Base-by-base conservation (phyloP, 2,888 invertebrate genomes). In the Tachina grossa region DNA sequence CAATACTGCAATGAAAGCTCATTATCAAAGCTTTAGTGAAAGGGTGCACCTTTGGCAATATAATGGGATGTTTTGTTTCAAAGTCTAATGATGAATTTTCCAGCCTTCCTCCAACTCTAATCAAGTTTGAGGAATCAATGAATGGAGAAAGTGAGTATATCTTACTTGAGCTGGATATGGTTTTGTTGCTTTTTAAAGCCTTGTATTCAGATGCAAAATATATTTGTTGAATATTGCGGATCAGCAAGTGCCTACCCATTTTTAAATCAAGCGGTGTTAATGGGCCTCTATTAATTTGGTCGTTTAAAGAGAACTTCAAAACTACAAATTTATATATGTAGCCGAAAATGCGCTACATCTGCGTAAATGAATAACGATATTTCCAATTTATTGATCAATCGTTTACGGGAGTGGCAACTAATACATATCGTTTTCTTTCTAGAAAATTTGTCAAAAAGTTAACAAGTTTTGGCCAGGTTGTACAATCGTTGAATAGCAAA, bases 1-100 rank as follows among this genome's bases (percentile, higher is more conserved):
- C 85, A 88, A 47, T 87, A 87, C 16, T 82, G 87, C 14, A 63
- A 78, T 87, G 87, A 72, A 80, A 85, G 31, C 69, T 14, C 16
- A 57, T 47, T 45, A 71, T 31, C 8, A 72, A 19, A 10, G 59
- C 55, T 3, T 31, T 8, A 39, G 71, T 71, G 22, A 71, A 43
- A 43, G 43, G 55, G 47, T 72, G 39, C 49, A 19, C 49, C 31
- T 59, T 57, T n/a, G 72, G 72, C 9, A 72, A 45, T 14, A 72
- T n/a, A 11, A 49, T 31, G 6, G 72, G 47, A 59, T 72, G 72
- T 47, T 47, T 55, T 19, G 47, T 31, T 22, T 45, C 11, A 22
- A 22, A 11, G 57, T 9, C 31, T 22, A 57, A 57, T 10, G 22
- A 4, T 22, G 13, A 8, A 31, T 57, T 31, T 13, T 57, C 31